Percentiles rank a stretch among this genome's conserved stretches.
phyloP scores from a whole-genome alignment of 2,113 vertebrate species.

The Rhizomys pruinosus region DNA sequence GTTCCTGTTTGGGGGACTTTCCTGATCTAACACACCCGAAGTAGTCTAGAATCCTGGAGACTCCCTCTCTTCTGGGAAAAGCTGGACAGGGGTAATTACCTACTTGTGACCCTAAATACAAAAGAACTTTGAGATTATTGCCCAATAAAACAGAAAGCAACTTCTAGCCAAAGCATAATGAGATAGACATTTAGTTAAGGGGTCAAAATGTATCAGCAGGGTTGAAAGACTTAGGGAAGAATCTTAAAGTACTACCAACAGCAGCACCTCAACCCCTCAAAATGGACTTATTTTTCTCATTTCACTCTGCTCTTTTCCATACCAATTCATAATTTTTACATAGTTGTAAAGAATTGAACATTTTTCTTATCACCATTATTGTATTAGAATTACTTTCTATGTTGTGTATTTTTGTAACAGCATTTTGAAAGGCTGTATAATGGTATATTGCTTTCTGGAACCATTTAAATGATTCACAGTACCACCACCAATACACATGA shows the following conservation, averaged over 20 bases:
- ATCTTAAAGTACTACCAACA: constrained; percentile 5
- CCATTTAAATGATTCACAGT: constrained; percentile 19
- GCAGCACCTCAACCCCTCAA: background rate
- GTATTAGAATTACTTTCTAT: constrained; percentile 19
- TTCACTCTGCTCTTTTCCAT: background rate
- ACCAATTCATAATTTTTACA: background rate
- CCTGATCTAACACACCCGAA: background rate
- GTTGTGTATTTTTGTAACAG: constrained; percentile 31
- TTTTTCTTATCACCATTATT: background rate
- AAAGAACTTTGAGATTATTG: constrained; percentile 41
- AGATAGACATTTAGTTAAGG: background rate
- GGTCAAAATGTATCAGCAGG: background rate
- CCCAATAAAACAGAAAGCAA: background rate
- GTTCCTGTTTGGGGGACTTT: background rate
- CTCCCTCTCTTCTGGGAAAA: background rate
- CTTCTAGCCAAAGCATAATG: background rate
- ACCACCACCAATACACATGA: background rate
- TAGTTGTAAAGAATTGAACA: background rate
- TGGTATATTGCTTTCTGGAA: constrained; percentile 33
- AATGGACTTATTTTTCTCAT: constrained; percentile 16
- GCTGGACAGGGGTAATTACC: background rate
- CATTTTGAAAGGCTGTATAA: background rate
- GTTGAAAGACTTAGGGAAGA: background rate
- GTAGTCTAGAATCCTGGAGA: background rate
- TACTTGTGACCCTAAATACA: background rate